A percentile compares a stretch with the other conserved stretches of the same genome.
phyloP scores from a whole-genome alignment of 1,140 invertebrate genomes.

The Brachionus paranguensis region DNA sequence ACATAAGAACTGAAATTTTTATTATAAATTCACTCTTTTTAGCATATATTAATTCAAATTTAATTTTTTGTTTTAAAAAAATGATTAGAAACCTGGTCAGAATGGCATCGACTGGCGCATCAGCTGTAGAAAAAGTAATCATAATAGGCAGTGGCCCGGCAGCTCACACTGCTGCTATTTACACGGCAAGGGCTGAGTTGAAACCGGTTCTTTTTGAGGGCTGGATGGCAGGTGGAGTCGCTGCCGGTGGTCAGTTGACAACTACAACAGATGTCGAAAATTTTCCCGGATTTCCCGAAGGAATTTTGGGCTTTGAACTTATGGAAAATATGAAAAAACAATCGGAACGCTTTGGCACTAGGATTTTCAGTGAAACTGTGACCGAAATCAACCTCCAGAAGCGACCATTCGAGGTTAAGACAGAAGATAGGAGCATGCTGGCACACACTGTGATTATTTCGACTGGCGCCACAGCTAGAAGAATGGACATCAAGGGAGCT shows the following conservation, averaged over 20 bases:
- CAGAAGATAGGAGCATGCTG: background rate
- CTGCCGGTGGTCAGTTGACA: constrained; percentile 11
- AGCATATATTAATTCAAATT: background rate
- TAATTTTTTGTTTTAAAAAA: background rate
- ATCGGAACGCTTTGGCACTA: background rate
- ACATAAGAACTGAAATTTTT: background rate
- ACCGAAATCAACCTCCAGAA: background rate
- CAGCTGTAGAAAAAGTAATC: background rate
- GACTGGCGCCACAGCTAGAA: background rate
- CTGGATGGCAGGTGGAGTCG: constrained; percentile 24
- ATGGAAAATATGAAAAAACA: constrained; percentile 38
- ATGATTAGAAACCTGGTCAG: constrained; percentile 21
- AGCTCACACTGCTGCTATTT: constrained; percentile 32
- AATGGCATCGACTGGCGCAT: background rate
- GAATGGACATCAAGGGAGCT: background rate
- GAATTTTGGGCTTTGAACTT: constrained; percentile 9
- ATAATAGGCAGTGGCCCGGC: constrained; percentile 27
- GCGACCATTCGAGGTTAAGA: constrained; percentile 4
- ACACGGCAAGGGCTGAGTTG: constrained; percentile 2
- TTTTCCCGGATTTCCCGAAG: constrained; percentile 14
- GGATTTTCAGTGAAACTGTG: background rate
- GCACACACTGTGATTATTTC: constrained; percentile 6
- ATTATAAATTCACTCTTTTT: background rate
- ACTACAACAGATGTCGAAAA: constrained; percentile 20
- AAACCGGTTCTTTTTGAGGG: constrained; percentile 9